Evolutionary conservation across 2,797 vertebrate species (phyloP).

Genomic region (Spondyliosoma cantharus): DNA sequence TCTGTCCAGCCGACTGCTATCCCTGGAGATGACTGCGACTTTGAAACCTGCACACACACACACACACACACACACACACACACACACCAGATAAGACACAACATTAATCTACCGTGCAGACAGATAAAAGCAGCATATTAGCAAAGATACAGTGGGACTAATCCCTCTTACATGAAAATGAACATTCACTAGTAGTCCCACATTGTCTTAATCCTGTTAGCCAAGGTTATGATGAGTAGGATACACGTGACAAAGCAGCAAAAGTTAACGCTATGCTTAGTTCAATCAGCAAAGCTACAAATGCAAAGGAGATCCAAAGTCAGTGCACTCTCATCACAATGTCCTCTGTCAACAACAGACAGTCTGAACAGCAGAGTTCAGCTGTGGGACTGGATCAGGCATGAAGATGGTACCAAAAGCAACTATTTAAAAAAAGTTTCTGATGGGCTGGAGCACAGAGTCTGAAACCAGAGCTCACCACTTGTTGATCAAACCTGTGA

Average conservation of each 20-base stretch:
- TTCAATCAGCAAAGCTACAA: slow-evolving; percentile 25
- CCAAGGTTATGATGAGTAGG: slow-evolving; percentile 50
- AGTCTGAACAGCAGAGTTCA: neutral
- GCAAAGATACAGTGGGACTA: slow-evolving; percentile 32
- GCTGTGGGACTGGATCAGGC: neutral
- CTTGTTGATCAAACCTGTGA: neutral
- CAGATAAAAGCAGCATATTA: slow-evolving; percentile 8
- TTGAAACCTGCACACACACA: slow-evolving; percentile 82
- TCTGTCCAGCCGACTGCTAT: slow-evolving; percentile 82
- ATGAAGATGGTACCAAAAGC: neutral
- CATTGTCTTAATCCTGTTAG: slow-evolving; percentile 39
- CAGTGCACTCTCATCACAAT: neutral
- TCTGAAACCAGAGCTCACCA: neutral
- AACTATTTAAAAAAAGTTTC: neutral
- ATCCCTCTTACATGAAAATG: slow-evolving; percentile 48
- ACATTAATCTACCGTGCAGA: slow-evolving; percentile 23
- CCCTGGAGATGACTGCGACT: slow-evolving; percentile 88
- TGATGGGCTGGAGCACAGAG: neutral
- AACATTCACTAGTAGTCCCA: slow-evolving; percentile 18
- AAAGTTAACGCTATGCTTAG: slow-evolving; percentile 29
- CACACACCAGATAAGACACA: slow-evolving; percentile 3
- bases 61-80: slow-evolving; percentile 36
- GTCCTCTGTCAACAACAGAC: too few relatives aligned
- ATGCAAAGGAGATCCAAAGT: slow-evolving; percentile 4
- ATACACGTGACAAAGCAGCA: slow-evolving; percentile 36